A percentile compares a stretch with the other conserved stretches of the same genome.
Conservation (phyloP, 2,113 vertebrate species). For the Nanorana parkeri region DNA sequence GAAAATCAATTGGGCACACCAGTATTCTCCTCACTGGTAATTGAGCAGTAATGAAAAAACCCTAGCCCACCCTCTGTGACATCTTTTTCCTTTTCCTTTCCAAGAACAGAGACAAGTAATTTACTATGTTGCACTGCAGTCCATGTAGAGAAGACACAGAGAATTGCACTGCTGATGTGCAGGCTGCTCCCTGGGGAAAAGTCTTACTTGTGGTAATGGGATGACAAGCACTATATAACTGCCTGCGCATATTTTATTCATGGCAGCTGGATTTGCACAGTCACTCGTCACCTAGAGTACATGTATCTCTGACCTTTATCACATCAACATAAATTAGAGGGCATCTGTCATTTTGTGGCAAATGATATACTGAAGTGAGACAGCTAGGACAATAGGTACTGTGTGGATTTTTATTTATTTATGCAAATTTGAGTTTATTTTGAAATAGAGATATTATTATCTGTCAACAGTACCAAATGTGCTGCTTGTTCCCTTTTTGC, state of each 20-base stretch:
- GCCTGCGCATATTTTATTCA: constrained; percentile 15
- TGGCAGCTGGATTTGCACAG: constrained; percentile 34
- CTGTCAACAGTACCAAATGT: too few relatives aligned
- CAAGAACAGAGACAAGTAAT: constrained; percentile 15
- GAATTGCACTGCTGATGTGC: constrained; percentile 34
- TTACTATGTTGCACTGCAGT: constrained; percentile 10
- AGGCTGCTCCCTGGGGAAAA: constrained; percentile 10
- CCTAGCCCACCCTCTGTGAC: neutral
- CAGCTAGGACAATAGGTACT: too few relatives aligned
- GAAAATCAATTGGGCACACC: constrained; percentile 3
- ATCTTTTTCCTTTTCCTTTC: constrained; percentile 31
- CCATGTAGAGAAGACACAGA: constrained; percentile 42
- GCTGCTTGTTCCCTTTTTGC: too few relatives aligned
- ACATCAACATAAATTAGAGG: neutral
- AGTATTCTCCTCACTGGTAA: constrained; percentile 11
- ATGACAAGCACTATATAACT: constrained; percentile 47
- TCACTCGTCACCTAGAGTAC: neutral
- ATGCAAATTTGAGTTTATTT: too few relatives aligned
- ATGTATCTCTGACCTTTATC: neutral
- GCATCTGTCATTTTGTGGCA: too few relatives aligned
- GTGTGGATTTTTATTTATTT: too few relatives aligned
- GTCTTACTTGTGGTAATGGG: constrained; percentile 45
- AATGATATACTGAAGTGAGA: too few relatives aligned
- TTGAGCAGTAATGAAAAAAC: constrained; percentile 22
- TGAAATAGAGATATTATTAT: too few relatives aligned